A percentile compares a stretch with the other conserved stretches of the same genome.
Evolutionary conservation across 2,888 invertebrate genomes (phyloP).

Genomic region (Cantharis nigra): DNA sequence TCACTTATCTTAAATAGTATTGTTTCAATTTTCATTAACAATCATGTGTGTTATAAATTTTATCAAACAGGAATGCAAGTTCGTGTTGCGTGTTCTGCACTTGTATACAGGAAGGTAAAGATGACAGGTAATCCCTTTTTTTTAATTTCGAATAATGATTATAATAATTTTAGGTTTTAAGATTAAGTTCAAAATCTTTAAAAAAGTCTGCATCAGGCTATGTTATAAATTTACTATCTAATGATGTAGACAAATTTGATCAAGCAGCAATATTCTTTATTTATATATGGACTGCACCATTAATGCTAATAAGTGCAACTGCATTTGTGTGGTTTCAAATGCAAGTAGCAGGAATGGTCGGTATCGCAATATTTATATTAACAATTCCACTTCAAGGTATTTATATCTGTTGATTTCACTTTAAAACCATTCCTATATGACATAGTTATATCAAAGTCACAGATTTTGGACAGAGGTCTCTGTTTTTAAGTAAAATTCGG

Average conservation of each 20-base stretch:
- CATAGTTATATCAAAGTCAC: no score
- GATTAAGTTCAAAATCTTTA: no score
- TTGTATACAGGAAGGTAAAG: conserved; percentile 45
- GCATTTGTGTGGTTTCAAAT: conserved; percentile 62
- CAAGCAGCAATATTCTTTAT: no score
- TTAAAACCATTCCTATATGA: no score
- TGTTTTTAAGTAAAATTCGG: no score
- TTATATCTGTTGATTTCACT: no score
- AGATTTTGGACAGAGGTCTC: no score
- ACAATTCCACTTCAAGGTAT: conserved; percentile 53
- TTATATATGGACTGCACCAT: conserved; percentile 63
- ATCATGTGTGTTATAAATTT: background rate
- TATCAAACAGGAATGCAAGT: background rate
- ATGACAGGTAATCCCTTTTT: conserved; percentile 81
- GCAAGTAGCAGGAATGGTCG: conserved; percentile 62
- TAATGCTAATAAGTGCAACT: conserved; percentile 68
- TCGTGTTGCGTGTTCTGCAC: background rate
- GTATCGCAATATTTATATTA: conserved; percentile 61
- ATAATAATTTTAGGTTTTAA: no score
- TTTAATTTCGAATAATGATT: conserved; percentile 59
- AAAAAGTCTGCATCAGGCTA: no score
- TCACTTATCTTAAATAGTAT: background rate
- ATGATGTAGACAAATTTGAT: conserved; percentile 75
- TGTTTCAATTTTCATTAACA: background rate
- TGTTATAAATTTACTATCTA: no score